Evolutionary conservation across 2,797 vertebrate genomes (phyloP), one percentile per base, ranked within the genome.

Genomic region (Aratinga solstitialis): DNA sequence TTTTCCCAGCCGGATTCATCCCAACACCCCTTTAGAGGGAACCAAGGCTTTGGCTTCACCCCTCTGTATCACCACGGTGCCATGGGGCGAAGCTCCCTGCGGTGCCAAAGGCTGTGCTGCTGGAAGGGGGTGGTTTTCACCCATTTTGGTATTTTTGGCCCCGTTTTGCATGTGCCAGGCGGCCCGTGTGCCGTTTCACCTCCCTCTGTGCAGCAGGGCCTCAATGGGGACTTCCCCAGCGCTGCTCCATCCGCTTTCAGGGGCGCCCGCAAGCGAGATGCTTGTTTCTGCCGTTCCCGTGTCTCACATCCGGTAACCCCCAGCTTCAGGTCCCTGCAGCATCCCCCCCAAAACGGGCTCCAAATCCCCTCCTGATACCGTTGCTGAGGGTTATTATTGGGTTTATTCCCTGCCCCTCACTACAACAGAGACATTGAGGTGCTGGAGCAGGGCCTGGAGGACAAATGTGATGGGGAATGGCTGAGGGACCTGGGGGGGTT

Each of bases 11-110:
- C 10, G 22, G 65, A 2, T 12, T 58, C 34, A 5, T 5, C 36
- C 29, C 13, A 0, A 0, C 0, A 13, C 15, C 7, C 24, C 15
- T 54, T 56, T 5, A 0, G 0, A 36, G 53, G 43, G 20, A 45
- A 3, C 0, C 1, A 2, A 27, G 21, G 3, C 11, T 76, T 53
- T 6, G 67, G 18, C 50, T 61, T 61, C 4, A 2, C 10, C 67
- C 30, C 24, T 61, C 13, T 3, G 1, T 5, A 1, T 22, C 11
- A 0, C 48, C 3, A 0, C 3, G 20, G 27, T 23, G 72, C 90
- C 54, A 7, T 1, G 2, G 53, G 29, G 53, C 1, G 0, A n/a
- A 71, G 5, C 23, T 14, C 54, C 2, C 4, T 2, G 42, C 1
- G 19, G 5, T 4, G 7, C 51, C 43, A 4, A 62, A 19, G n/a